Percentiles rank a stretch among this genome's conserved stretches.
Evolutionary conservation across 1,140 invertebrate genomes (phyloP).

Genomic region (Gryllus bimaculatus): DNA sequence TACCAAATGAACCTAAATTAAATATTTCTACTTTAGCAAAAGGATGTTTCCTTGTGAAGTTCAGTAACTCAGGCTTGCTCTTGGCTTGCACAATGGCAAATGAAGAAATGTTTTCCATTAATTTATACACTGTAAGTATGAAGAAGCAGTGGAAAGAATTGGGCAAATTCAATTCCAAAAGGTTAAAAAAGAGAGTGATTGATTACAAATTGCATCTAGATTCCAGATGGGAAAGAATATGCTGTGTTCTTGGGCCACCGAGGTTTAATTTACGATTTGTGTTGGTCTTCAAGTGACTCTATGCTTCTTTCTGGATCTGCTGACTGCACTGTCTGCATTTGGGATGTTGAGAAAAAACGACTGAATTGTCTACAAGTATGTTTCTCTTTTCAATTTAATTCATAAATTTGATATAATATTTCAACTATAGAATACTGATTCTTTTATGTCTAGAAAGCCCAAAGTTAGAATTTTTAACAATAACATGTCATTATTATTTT

Average conservation of each 20-base stretch:
- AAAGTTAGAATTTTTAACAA: neutral
- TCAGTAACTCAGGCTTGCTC: conserved; percentile 41
- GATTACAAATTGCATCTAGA: neutral
- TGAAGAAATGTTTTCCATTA: conserved; percentile 35
- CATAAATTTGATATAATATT: neutral
- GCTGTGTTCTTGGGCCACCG: conserved; percentile 41
- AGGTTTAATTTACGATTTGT: conserved; percentile 51
- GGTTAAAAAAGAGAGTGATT: conserved; percentile 15
- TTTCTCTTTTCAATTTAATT: neutral
- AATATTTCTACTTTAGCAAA: conserved; percentile 36
- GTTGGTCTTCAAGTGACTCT: conserved; percentile 47
- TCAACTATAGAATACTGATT: neutral
- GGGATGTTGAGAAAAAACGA: conserved; percentile 37
- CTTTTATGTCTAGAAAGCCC: neutral
- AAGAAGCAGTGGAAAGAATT: too few relatives aligned
- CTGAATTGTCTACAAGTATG: neutral
- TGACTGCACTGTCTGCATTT: conserved; percentile 50
- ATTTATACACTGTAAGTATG: conserved; percentile 36
- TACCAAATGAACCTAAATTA: conserved; percentile 43
- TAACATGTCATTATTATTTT: too few relatives aligned
- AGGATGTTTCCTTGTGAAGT: conserved; percentile 38
- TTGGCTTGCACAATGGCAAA: conserved; percentile 44
- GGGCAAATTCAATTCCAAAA: too few relatives aligned
- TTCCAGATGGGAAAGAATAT: conserved; percentile 28
- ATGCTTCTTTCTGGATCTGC: conserved; percentile 49